phyloP scores from a whole-genome alignment of 2,113 vertebrate species.

The Alligator mississippiensis region DNA sequence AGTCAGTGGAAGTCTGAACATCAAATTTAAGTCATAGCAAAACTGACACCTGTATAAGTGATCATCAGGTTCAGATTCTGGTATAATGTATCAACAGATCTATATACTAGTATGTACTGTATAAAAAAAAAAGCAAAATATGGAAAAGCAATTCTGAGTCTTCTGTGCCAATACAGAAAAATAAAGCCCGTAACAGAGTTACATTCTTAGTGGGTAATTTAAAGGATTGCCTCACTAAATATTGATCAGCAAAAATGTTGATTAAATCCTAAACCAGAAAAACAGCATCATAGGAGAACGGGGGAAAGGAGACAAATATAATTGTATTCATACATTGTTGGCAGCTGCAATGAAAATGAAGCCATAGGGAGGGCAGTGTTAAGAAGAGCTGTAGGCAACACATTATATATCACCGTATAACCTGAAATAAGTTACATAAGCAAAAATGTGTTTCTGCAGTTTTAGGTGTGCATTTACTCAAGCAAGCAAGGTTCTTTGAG shows the following conservation, averaged over 20 bases:
- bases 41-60: neutral
- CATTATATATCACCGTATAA: neutral
- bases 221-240: neutral
- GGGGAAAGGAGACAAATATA: neutral
- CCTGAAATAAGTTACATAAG: neutral
- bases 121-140: too few species aligned
- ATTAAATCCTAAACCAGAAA: neutral
- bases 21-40: neutral
- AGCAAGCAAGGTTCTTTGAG: neutral
- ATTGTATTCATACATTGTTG: neutral
- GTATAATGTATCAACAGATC: neutral
- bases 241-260: neutral
- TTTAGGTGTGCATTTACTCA: neutral
- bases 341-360: neutral
- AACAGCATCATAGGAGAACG: neutral
- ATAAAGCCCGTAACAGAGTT: neutral
- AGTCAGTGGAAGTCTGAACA: neutral
- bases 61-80: neutral
- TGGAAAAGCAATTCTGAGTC: neutral
- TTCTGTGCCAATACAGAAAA: neutral
- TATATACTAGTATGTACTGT: too few species aligned
- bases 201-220: neutral
- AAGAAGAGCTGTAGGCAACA: neutral
- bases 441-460: neutral
- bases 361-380: neutral